A percentile compares a stretch with the other conserved stretches of the same genome.
Conservation (phyloP, 2,113 vertebrate genomes). For the Mesoclemmys tuberculata region DNA sequence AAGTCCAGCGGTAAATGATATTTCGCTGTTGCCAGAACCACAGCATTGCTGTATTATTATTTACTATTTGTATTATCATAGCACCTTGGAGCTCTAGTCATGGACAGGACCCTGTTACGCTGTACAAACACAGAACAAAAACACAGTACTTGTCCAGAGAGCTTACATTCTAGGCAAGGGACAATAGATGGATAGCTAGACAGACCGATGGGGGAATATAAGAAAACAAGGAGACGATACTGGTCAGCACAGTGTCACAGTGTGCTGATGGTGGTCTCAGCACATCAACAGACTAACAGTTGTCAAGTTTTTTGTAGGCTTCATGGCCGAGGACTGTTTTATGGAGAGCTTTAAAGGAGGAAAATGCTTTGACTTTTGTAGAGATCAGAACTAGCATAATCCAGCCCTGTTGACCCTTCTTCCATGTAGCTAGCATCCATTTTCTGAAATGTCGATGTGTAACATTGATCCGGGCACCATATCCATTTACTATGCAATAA, state of each 20-base stretch:
- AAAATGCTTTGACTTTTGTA: background rate
- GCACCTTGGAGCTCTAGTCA: background rate
- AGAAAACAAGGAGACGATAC: background rate
- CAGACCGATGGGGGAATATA: too few relatives aligned
- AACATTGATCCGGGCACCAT: background rate
- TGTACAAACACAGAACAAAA: background rate
- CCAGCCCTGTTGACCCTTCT: background rate
- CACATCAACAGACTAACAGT: background rate
- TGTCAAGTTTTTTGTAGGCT: background rate
- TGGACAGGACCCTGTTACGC: background rate
- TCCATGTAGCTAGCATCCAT: background rate
- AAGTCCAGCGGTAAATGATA: background rate
- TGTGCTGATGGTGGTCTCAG: too few relatives aligned
- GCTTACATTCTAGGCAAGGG: background rate
- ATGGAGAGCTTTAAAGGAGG: background rate
- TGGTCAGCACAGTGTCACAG: background rate
- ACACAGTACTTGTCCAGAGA: background rate
- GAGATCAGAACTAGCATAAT: background rate
- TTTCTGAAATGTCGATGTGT: background rate
- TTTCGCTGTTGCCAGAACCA: background rate
- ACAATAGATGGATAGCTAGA: background rate
- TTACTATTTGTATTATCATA: background rate
- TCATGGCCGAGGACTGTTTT: background rate
- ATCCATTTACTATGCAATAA: background rate
- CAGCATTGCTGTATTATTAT: background rate